These are phyloP conservation scores for Blomia tropicalis DNA, from an alignment of 2,888 invertebrate species.

Conservation along the genomic window DNA sequence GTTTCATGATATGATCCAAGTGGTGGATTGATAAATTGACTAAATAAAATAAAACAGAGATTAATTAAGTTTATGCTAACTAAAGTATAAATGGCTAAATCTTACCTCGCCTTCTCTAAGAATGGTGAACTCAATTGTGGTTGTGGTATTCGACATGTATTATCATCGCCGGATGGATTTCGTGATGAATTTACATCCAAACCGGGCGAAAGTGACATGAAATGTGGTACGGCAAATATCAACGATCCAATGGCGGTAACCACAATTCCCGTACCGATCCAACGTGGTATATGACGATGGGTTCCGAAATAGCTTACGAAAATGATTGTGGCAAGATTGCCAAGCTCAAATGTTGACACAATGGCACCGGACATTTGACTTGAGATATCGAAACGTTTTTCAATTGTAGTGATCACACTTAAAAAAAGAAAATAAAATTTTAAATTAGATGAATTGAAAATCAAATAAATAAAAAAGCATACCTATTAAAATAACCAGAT, in stretches of 20 bases:
- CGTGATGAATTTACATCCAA: conserved; percentile 20
- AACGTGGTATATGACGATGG: conserved; percentile 74
- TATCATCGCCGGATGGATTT: conserved; percentile 40
- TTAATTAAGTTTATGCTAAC: not conserved
- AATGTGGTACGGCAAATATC: conserved; percentile 81
- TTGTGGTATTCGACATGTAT: conserved; percentile 49
- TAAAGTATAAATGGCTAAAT: conserved; percentile 18
- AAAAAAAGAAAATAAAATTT: not conserved
- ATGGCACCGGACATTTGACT: conserved; percentile 80
- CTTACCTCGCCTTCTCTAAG: conserved; percentile 28
- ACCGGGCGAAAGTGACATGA: conserved; percentile 35
- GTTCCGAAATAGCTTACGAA: conserved; percentile 89
- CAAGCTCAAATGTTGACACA: conserved; percentile 85
- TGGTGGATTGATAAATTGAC: conserved; percentile 2
- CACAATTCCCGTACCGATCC: conserved; percentile 81
- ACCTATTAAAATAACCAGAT: conserved; percentile 70
- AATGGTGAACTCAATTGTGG: conserved; percentile 28
- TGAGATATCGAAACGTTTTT: conserved; percentile 77
- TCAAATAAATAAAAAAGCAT: not conserved
- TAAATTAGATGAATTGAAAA: not conserved
- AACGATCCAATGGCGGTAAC: conserved; percentile 85
- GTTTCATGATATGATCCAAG: not conserved
- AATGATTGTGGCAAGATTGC: conserved; percentile 84
- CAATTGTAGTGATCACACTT: conserved; percentile 84
- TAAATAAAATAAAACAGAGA: too few species aligned